Evolutionary conservation across 2,113 vertebrate genomes (phyloP).

Genomic region (Gadus macrocephalus): DNA sequence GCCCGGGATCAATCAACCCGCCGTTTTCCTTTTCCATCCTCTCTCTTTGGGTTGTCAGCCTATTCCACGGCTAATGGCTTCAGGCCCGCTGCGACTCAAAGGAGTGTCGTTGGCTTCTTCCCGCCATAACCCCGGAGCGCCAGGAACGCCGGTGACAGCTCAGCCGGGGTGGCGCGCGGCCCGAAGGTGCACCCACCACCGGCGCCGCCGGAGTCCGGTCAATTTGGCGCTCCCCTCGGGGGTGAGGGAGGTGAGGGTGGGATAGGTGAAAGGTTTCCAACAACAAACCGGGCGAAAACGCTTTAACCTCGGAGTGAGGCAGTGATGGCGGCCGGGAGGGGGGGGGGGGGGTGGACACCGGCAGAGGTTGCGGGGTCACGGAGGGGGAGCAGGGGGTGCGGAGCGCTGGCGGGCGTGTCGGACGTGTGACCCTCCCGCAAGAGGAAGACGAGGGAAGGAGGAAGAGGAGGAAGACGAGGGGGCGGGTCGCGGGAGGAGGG

Average conservation of each 20-base stretch:
- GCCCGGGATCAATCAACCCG: constrained; percentile 56
- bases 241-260: constrained; percentile 24
- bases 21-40: not conserved
- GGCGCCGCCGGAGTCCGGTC: constrained; percentile 36
- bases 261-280: constrained; percentile 46
- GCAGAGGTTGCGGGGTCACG: constrained; percentile 34
- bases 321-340: constrained; percentile 11
- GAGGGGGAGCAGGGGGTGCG: constrained; percentile 58
- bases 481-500: constrained; percentile 33
- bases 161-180: constrained; percentile 25
- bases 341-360: no score
- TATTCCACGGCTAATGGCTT: constrained; percentile 69
- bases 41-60: constrained; percentile 52
- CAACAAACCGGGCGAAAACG: constrained; percentile 54
- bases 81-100: constrained; percentile 60
- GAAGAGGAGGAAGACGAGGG: constrained; percentile 19
- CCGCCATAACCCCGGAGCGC: constrained; percentile 65
- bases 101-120: constrained; percentile 49
- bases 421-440: constrained; percentile 25
- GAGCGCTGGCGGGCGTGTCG: constrained; percentile 27
- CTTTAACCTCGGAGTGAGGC: constrained; percentile 52
- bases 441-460: constrained; percentile 42
- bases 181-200: no score
- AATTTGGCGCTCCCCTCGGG: constrained; percentile 48
- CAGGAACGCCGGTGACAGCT: constrained; percentile 30